Percentiles rank a stretch among this genome's conserved stretches.
phyloP scores from a whole-genome alignment of 53 echinoderm and acorn worm species.

The Mesocentrotus franciscanus region DNA sequence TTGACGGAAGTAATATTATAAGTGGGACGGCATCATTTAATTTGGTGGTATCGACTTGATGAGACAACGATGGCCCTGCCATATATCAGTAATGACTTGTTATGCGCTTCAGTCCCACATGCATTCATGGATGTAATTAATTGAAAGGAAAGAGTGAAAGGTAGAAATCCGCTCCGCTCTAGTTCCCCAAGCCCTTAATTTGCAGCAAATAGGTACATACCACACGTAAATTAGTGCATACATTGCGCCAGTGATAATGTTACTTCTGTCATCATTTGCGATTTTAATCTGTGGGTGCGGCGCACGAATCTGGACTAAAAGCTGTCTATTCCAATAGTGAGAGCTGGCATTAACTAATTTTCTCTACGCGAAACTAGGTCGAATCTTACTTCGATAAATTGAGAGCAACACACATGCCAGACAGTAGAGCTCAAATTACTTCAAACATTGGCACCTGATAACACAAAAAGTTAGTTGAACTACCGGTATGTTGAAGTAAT shows the following conservation, averaged over 20 bases:
- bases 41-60: not conserved
- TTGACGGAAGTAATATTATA: conserved; percentile 10
- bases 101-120: conserved; percentile 37
- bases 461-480: not conserved
- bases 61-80: not conserved
- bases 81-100: conserved; percentile 1
- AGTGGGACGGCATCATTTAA: not conserved
- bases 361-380: conserved; percentile 35
- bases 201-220: conserved; percentile 34
- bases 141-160: conserved; percentile 11
- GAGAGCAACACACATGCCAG: not conserved
- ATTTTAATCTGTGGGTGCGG: not conserved
- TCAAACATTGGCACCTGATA: not conserved
- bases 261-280: not conserved
- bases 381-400: conserved; percentile 3
- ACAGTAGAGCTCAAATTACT: not conserved
- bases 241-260: conserved; percentile 17
- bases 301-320: not conserved
- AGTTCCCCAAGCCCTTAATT: conserved; percentile 33
- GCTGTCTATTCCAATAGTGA: not conserved
- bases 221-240: conserved; percentile 29
- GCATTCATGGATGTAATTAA: conserved; percentile 45
- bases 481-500: not conserved
- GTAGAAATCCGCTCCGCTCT: conserved; percentile 27
- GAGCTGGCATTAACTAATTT: conserved; percentile 37